Conservation (phyloP, 2,888 invertebrate genomes). For the Aporophyla lueneburgensis region DNA sequence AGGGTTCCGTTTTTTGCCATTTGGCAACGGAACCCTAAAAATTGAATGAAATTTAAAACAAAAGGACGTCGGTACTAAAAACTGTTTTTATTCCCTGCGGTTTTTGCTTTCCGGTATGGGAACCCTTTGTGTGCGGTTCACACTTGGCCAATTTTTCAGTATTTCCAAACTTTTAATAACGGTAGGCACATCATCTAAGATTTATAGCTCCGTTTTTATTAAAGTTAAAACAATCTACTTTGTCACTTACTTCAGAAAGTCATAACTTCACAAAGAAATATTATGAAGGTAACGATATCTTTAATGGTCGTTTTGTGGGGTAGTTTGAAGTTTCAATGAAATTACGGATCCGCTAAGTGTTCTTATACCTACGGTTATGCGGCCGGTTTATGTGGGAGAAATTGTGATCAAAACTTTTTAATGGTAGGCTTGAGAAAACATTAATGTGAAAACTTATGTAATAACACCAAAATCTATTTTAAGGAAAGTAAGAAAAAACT, state of each 20-base stretch:
- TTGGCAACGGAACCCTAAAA: no score
- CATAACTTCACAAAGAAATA: conserved; percentile 47
- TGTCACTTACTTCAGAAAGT: conserved; percentile 35
- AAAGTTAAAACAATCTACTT: conserved; percentile 43
- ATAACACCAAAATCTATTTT: not conserved
- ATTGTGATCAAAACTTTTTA: conserved; percentile 46
- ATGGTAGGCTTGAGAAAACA: conserved; percentile 14
- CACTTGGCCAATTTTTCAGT: not conserved
- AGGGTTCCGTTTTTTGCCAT: no score
- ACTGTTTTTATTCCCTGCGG: no score
- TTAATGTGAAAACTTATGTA: not conserved
- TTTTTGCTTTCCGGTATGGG: no score
- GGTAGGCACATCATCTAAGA: not conserved
- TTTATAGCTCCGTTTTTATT: conserved; percentile 35
- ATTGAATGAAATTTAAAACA: no score
- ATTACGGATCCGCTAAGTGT: conserved; percentile 37
- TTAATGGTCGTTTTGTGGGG: conserved; percentile 38
- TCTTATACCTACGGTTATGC: conserved; percentile 2
- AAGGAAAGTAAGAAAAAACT: no score
- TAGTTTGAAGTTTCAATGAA: conserved; percentile 47
- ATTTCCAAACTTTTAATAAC: conserved; percentile 1
- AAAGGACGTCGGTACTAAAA: no score
- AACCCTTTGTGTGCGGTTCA: no score
- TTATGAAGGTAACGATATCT: conserved; percentile 38
- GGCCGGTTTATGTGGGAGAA: conserved; percentile 13